Evolutionary conservation across 2,113 vertebrate genomes (phyloP).

Genomic region (Ancistrus triradiatus): DNA sequence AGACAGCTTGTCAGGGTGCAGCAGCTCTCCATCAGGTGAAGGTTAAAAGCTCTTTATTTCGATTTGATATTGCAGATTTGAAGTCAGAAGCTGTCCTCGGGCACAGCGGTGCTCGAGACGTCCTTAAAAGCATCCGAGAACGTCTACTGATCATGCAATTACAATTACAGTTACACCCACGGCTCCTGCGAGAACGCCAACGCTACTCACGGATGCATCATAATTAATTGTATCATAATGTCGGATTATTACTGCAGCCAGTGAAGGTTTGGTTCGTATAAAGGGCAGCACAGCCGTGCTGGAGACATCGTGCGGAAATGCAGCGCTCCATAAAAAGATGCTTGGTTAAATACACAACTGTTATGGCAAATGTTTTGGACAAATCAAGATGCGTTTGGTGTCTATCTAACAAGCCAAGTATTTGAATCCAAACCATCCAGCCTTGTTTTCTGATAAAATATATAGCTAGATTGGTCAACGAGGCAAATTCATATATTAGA

Average conservation of each 20-base stretch:
- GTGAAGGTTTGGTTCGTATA: conserved; percentile 10
- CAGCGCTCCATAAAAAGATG: too few relatives aligned
- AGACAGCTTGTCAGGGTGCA: too few relatives aligned
- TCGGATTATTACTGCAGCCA: conserved; percentile 21
- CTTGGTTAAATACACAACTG: too few relatives aligned
- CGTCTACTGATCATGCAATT: conserved; percentile 27
- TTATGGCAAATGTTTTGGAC: too few relatives aligned
- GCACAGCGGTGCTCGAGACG: conserved; percentile 7
- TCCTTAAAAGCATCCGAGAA: conserved; percentile 23
- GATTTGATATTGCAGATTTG: conserved; percentile 1
- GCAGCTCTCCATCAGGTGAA: not conserved
- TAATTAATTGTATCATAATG: conserved; percentile 35
- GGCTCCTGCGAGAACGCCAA: conserved; percentile 19
- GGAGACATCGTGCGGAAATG: too few relatives aligned
- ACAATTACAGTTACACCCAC: conserved; percentile 29
- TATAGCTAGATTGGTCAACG: too few relatives aligned
- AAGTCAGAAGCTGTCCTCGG: conserved; percentile 17
- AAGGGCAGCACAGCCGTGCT: too few relatives aligned
- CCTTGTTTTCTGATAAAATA: too few relatives aligned
- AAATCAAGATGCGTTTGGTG: too few relatives aligned
- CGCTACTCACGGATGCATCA: conserved; percentile 23
- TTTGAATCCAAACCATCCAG: too few relatives aligned
- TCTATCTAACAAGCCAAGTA: too few relatives aligned
- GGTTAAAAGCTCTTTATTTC: conserved; percentile 8
- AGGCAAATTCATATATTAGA: too few relatives aligned